Conservation (phyloP, 2,113 vertebrate genomes). For the Calidris pugnax region DNA sequence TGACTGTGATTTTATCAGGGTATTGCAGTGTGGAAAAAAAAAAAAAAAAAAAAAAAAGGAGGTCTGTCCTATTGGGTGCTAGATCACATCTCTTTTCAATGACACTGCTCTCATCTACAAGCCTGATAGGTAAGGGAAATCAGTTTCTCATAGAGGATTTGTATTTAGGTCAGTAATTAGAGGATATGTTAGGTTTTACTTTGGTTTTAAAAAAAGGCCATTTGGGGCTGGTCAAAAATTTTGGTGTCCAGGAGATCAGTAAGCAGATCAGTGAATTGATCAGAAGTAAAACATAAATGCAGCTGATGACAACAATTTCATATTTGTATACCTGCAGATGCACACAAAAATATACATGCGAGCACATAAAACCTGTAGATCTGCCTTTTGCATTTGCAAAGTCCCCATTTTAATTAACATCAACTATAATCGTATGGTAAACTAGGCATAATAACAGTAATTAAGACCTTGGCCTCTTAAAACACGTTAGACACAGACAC, state of each 20-base stretch:
- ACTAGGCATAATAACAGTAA: conserved; percentile 67
- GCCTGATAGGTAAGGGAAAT: background rate
- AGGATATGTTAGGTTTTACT: background rate
- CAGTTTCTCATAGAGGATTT: background rate
- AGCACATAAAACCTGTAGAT: background rate
- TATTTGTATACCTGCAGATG: background rate
- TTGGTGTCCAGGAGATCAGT: background rate
- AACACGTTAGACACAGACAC: conserved; percentile 17
- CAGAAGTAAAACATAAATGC: background rate
- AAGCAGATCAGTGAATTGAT: background rate
- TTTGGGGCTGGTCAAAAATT: background rate
- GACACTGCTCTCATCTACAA: background rate
- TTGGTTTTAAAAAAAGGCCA: background rate
- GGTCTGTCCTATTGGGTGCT: background rate
- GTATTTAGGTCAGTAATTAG: background rate
- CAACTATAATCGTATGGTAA: conserved; percentile 62
- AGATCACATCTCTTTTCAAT: background rate
- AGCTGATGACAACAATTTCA: background rate
- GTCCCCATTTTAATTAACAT: conserved; percentile 69
- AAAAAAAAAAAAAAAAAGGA: background rate
- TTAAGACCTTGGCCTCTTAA: conserved; percentile 61
- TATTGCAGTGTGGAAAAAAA: background rate
- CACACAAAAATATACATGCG: background rate
- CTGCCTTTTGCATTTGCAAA: background rate
- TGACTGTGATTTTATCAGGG: background rate